Conservation (phyloP, 2,888 invertebrate genomes). For the Empis livida region DNA sequence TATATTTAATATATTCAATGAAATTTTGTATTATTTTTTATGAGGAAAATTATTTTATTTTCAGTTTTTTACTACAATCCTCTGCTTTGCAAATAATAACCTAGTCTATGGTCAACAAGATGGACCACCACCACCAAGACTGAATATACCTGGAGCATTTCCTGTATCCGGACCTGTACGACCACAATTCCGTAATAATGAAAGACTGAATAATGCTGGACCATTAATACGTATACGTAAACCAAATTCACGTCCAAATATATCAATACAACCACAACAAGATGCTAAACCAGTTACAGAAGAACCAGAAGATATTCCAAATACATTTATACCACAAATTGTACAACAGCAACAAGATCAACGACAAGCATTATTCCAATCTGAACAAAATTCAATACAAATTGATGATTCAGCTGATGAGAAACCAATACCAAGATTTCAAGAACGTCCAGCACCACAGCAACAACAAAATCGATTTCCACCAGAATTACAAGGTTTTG, state of each 20-base stretch:
- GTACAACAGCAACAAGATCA: conserved; percentile 33
- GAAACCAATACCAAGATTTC: conserved; percentile 24
- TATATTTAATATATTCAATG: too few relatives aligned
- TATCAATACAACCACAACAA: conserved; percentile 25
- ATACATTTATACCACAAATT: conserved; percentile 40
- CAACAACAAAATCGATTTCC: conserved; percentile 10
- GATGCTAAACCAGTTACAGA: conserved; percentile 53
- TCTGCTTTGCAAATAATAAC: conserved; percentile 7
- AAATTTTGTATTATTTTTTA: too few relatives aligned
- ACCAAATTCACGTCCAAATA: conserved; percentile 38
- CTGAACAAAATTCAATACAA: conserved; percentile 27
- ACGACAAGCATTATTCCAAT: conserved; percentile 28
- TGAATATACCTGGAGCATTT: conserved; percentile 52
- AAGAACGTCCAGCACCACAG: conserved; percentile 22
- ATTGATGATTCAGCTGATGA: conserved; percentile 37
- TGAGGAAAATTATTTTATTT: conserved; percentile 9
- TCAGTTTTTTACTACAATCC: conserved; percentile 11
- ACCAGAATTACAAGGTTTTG: conserved; percentile 24
- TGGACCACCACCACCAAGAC: conserved; percentile 49
- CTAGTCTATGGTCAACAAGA: conserved; percentile 39
- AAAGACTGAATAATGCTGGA: conserved; percentile 13
- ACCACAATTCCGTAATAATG: conserved; percentile 23
- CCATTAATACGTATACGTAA: conserved; percentile 34
- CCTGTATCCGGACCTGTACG: conserved; percentile 32
- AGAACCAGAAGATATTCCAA: conserved; percentile 48